phyloP scores from a whole-genome alignment of 2,797 vertebrate genomes.

The Sus cebifrons region DNA sequence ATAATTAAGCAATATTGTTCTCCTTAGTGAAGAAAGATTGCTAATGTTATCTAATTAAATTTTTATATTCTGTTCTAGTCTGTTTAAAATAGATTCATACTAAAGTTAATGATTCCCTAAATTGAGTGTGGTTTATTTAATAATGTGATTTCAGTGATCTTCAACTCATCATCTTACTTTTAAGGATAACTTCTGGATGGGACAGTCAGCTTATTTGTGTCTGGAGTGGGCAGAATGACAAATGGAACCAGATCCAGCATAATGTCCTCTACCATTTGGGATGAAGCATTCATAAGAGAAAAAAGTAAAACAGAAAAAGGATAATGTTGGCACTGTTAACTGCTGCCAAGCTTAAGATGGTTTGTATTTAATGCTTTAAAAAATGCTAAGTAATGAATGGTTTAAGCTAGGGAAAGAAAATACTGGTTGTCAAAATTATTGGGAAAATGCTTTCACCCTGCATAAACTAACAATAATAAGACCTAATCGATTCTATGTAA shows the following conservation, averaged over 20 bases:
- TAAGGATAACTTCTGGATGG: neutral
- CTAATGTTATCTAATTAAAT: neutral
- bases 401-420: neutral
- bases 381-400: slow-evolving; percentile 26
- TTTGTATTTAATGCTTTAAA: slow-evolving; percentile 24
- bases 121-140: neutral
- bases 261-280: neutral
- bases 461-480: neutral
- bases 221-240: neutral
- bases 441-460: neutral
- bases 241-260: neutral
- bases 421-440: neutral
- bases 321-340: neutral
- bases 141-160: neutral
- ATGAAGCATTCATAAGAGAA: neutral
- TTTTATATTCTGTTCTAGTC: neutral
- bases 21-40: neutral
- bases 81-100: neutral
- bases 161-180: neutral
- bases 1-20: neutral
- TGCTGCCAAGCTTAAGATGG: neutral
- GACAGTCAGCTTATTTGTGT: neutral
- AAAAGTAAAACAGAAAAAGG: neutral
- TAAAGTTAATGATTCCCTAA: neutral
- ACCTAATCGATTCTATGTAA: neutral